Conservation (phyloP, 2,797 vertebrate species). For the Calcarius lapponicus region DNA sequence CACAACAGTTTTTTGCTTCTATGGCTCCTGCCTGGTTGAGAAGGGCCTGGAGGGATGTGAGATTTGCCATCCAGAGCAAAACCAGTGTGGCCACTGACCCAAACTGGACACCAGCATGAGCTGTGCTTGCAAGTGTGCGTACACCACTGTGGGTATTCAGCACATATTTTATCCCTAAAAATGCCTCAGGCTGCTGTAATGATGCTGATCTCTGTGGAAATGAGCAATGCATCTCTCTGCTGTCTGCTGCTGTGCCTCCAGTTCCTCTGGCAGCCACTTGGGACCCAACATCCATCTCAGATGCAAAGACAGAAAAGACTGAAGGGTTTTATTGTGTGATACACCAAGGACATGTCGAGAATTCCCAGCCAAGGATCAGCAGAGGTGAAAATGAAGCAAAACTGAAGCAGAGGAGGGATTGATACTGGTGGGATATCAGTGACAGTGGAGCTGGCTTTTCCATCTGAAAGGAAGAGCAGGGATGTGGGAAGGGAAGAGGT, state of each 20-base stretch:
- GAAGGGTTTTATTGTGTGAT: background rate
- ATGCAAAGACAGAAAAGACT: background rate
- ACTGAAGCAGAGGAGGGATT: background rate
- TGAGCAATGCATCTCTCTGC: background rate
- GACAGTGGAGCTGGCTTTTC: conserved; percentile 38
- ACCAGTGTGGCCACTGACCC: rapidly evolving
- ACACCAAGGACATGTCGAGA: background rate
- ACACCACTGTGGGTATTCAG: rapidly evolving
- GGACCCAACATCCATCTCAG: background rate
- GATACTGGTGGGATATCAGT: background rate
- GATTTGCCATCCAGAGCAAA: background rate
- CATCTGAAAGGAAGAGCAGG: conserved; percentile 58
- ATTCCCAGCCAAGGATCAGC: background rate
- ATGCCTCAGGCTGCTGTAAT: rapidly evolving
- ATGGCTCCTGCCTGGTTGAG: background rate
- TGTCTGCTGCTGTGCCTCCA: background rate
- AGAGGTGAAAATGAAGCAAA: conserved; percentile 36
- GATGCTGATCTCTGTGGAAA: background rate
- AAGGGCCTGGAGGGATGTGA: background rate
- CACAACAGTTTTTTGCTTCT: background rate
- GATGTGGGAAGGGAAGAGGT: conserved; percentile 56
- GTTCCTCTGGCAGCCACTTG: background rate
- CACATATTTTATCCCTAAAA: background rate
- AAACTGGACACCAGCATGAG: rapidly evolving
- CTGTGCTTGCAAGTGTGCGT: rapidly evolving